Evolutionary conservation across 2,797 vertebrate genomes (phyloP).

Genomic region (Rachycentron canadum): DNA sequence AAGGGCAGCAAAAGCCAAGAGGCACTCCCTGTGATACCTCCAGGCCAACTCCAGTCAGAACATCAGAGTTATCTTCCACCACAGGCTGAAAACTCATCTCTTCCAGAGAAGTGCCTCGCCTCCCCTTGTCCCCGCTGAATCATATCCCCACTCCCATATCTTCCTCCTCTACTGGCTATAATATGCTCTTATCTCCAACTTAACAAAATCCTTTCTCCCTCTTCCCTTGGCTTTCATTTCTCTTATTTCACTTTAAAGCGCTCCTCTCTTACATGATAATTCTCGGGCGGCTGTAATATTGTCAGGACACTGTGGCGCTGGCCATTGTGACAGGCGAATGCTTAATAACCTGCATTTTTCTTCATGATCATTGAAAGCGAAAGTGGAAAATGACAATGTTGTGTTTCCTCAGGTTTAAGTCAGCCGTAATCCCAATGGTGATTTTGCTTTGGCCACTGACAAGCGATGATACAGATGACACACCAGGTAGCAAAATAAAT

Average conservation of each 20-base stretch:
- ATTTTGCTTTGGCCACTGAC: slow-evolving; percentile 9
- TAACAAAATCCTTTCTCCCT: slow-evolving; percentile 44
- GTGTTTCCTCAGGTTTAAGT: slow-evolving; percentile 10
- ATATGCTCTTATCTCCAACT: slow-evolving; percentile 60
- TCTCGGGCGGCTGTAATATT: slow-evolving; percentile 3
- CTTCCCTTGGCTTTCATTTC: slow-evolving; percentile 29
- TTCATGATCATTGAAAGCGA: slow-evolving; percentile 9
- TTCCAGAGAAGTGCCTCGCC: slow-evolving; percentile 27
- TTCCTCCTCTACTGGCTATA: slow-evolving; percentile 41
- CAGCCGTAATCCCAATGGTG: slow-evolving; percentile 8
- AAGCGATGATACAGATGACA: no score
- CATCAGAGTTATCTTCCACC: slow-evolving; percentile 52
- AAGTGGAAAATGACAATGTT: not conserved
- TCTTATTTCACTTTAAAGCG: slow-evolving; percentile 36
- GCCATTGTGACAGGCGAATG: not conserved
- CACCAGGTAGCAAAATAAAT: no score
- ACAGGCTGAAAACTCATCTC: slow-evolving; percentile 56
- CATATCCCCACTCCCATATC: slow-evolving; percentile 50
- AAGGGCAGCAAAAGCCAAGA: slow-evolving; percentile 7
- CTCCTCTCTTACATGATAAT: slow-evolving; percentile 30
- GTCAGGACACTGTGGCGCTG: not conserved
- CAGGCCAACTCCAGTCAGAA: slow-evolving; percentile 26
- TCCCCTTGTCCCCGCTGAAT: slow-evolving; percentile 52
- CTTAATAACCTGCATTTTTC: not conserved
- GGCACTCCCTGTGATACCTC: slow-evolving; percentile 19